Percentiles rank a stretch among this genome's conserved stretches.
Conservation (phyloP, 2,797 vertebrate species). For the Melanotaenia maccullochi region DNA sequence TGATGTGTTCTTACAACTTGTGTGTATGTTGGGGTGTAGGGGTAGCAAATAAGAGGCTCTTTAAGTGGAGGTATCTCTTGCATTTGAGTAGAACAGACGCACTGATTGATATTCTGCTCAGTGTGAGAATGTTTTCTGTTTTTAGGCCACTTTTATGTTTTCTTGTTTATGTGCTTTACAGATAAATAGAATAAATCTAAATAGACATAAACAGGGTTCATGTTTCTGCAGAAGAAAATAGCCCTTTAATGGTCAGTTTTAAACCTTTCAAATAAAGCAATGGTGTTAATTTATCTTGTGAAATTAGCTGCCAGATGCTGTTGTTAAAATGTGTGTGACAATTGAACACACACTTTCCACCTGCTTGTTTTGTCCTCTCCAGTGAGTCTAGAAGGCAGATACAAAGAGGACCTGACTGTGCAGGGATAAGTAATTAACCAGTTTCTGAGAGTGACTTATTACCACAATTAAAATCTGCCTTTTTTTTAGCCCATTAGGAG, state of each 20-base stretch:
- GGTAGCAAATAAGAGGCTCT: constrained; percentile 22
- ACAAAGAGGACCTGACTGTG: constrained; percentile 24
- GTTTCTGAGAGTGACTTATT: constrained; percentile 65
- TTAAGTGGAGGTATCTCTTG: constrained; percentile 18
- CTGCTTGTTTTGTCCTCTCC: constrained; percentile 36
- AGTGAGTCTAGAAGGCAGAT: constrained; percentile 24
- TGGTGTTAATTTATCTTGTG: constrained; percentile 11
- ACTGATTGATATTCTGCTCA: constrained; percentile 27
- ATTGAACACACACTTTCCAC: constrained; percentile 31
- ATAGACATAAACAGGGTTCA: background rate
- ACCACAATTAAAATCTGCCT: constrained; percentile 58
- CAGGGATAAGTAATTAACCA: constrained; percentile 59
- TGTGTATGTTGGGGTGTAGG: background rate
- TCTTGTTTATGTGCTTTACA: constrained; percentile 7
- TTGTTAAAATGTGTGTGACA: constrained; percentile 27
- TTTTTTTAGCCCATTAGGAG: constrained; percentile 56
- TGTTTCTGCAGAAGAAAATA: constrained; percentile 5
- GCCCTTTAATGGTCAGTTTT: constrained; percentile 20
- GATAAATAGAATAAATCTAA: constrained; percentile 7
- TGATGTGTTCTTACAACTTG: background rate
- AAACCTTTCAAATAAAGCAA: background rate
- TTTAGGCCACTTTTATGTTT: constrained; percentile 4
- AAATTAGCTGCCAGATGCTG: constrained; percentile 13
- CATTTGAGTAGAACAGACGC: constrained; percentile 3
- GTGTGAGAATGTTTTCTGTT: constrained; percentile 13